Percentiles rank a stretch among this genome's conserved stretches.
Conservation (phyloP, 2,797 vertebrate species). For the Semotilus atromaculatus region DNA sequence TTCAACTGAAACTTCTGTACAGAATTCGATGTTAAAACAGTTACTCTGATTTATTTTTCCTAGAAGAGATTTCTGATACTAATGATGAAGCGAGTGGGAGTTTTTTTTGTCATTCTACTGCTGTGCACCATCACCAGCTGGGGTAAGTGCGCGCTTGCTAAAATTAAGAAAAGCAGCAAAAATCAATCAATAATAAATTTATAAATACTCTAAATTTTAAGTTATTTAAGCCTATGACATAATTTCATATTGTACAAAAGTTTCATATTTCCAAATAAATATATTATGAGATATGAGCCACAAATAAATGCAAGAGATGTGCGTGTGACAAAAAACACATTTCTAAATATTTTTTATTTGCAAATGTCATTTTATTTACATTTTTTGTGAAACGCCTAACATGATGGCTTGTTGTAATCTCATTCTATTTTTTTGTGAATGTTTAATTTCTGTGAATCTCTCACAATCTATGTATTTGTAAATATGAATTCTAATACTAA, state of each 20-base stretch:
- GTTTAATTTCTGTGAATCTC: background rate
- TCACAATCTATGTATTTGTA: background rate
- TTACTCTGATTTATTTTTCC: background rate
- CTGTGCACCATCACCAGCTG: slow-evolving; percentile 61
- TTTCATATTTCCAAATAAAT: background rate
- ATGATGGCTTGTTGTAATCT: background rate
- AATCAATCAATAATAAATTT: background rate
- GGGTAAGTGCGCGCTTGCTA: slow-evolving; percentile 69
- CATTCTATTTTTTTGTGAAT: background rate
- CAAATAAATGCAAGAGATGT: background rate
- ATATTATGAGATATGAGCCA: too few species aligned
- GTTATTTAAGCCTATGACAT: too few species aligned
- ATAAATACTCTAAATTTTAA: background rate
- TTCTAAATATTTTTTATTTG: background rate
- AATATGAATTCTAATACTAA: background rate
- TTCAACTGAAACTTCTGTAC: slow-evolving; percentile 6
- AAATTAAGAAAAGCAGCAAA: background rate
- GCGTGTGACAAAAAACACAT: background rate
- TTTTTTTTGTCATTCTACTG: slow-evolving; percentile 65
- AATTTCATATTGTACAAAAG: too few species aligned
- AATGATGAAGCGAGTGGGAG: slow-evolving; percentile 68
- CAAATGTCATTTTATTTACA: background rate
- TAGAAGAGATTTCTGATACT: background rate
- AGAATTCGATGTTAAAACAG: background rate
- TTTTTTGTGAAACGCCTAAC: background rate